Conservation (phyloP, 2,888 invertebrate species). For the Apamea anceps region DNA sequence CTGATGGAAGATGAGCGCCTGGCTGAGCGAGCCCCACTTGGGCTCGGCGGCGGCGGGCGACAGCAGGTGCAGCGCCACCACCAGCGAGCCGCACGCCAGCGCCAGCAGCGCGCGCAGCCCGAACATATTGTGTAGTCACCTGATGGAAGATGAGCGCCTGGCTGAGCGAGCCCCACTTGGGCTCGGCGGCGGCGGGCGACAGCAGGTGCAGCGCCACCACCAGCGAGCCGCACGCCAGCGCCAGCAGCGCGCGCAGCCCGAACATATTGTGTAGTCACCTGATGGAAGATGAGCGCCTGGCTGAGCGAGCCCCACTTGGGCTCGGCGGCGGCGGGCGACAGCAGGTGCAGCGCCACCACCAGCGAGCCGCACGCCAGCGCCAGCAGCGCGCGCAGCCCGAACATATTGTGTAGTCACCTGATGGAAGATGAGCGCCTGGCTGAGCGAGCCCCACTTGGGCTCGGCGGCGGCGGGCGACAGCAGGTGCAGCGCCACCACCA, state of each 20-base stretch:
- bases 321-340: slow-evolving; percentile 95
- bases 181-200: slow-evolving; percentile 95
- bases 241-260: slow-evolving; percentile 96
- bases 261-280: slow-evolving; percentile 94
- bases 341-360: slow-evolving; percentile 96
- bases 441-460: slow-evolving; percentile 98
- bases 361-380: slow-evolving; percentile 95
- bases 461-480: slow-evolving; percentile 96
- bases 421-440: slow-evolving; percentile 99
- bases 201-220: slow-evolving; percentile 97
- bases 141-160: slow-evolving; percentile 99
- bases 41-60: slow-evolving; percentile 95
- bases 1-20: slow-evolving; percentile 99
- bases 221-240: slow-evolving; percentile 94
- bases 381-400: slow-evolving; percentile 96
- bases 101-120: slow-evolving; percentile 96
- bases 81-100: slow-evolving; percentile 95
- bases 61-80: slow-evolving; percentile 96
- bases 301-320: slow-evolving; percentile 99
- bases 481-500: slow-evolving; percentile 97
- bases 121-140: slow-evolving; percentile 93
- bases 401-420: slow-evolving; percentile 94
- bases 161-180: slow-evolving; percentile 98
- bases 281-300: slow-evolving; percentile 99
- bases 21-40: slow-evolving; percentile 99